Conservation (phyloP, 2,113 vertebrate species). For the Coregonus clupeaformis region DNA sequence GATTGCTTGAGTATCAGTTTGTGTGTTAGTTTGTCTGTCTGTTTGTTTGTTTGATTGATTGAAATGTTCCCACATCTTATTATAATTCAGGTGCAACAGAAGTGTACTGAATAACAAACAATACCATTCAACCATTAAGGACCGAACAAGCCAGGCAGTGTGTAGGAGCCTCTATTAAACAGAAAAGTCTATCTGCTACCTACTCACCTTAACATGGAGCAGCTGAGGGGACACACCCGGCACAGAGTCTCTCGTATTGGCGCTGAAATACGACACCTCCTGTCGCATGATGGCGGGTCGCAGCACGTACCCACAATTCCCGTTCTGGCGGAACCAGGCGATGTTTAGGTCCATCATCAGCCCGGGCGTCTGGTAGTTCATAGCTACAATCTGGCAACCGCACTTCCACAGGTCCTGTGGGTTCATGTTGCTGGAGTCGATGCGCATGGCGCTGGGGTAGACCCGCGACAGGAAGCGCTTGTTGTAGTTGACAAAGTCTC, state of each 20-base stretch:
- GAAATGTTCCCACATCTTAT: no score
- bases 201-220: slow-evolving; percentile 77
- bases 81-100: no score
- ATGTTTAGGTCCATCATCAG: slow-evolving; percentile 95
- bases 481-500: slow-evolving; percentile 93
- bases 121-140: background rate
- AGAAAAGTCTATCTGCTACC: no score
- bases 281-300: slow-evolving; percentile 94
- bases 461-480: slow-evolving; percentile 89
- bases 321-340: slow-evolving; percentile 93
- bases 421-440: slow-evolving; percentile 95
- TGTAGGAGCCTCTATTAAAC: no score
- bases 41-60: no score
- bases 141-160: no score
- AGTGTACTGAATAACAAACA: no score
- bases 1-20: no score
- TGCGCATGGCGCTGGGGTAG: slow-evolving; percentile 87
- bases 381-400: slow-evolving; percentile 91
- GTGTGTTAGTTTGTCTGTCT: no score
- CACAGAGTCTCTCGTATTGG: slow-evolving; percentile 88
- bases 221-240: slow-evolving; percentile 93
- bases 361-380: slow-evolving; percentile 94
- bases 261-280: slow-evolving; percentile 92
- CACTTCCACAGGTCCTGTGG: slow-evolving; percentile 96
- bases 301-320: slow-evolving; percentile 89